Evolutionary conservation across 2,888 invertebrate genomes (phyloP).

Genomic region (Imbricaverruca yamaguchii): DNA sequence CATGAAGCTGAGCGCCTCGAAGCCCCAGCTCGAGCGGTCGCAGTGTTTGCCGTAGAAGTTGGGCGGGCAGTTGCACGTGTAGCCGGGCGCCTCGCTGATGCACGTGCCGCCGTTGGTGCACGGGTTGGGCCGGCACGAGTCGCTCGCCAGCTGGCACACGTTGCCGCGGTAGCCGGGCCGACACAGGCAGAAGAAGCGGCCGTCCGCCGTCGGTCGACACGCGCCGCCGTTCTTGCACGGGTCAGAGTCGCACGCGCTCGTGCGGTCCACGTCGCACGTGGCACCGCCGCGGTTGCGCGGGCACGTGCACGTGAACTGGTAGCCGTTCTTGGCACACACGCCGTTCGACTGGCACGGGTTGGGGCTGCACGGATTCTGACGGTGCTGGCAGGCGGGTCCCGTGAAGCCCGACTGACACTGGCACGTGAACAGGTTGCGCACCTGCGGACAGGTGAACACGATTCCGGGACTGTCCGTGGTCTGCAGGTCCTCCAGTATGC

Average conservation of each 20-base stretch:
- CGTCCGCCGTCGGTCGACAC: slow-evolving; percentile 78
- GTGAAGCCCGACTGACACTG: slow-evolving; percentile 76
- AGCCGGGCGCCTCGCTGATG: slow-evolving; percentile 78
- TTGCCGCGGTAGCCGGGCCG: slow-evolving; percentile 84
- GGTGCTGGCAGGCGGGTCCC: slow-evolving; percentile 70
- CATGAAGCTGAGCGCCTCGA: slow-evolving; percentile 82
- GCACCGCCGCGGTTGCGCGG: slow-evolving; percentile 69
- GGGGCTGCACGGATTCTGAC: slow-evolving; percentile 83
- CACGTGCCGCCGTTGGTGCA: slow-evolving; percentile 84
- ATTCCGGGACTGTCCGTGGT: slow-evolving; percentile 72
- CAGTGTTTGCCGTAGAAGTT: slow-evolving; percentile 82
- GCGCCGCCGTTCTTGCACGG: slow-evolving; percentile 88
- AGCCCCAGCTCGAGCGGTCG: slow-evolving; percentile 82
- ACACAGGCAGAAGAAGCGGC: slow-evolving; percentile 84
- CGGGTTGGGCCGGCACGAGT: slow-evolving; percentile 88
- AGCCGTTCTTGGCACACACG: slow-evolving; percentile 72
- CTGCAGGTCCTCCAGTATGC: slow-evolving; percentile 51
- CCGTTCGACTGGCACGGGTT: slow-evolving; percentile 81
- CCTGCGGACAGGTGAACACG: slow-evolving; percentile 72
- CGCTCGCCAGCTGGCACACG: slow-evolving; percentile 73
- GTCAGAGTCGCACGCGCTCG: slow-evolving; percentile 73
- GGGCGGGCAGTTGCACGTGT: slow-evolving; percentile 66
- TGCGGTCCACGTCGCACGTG: slow-evolving; percentile 72
- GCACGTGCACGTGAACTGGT: slow-evolving; percentile 76
- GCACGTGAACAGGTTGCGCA: slow-evolving; percentile 69